Evolutionary conservation across 2,113 vertebrate species (phyloP).

Genomic region (Mormoops blainvillei): DNA sequence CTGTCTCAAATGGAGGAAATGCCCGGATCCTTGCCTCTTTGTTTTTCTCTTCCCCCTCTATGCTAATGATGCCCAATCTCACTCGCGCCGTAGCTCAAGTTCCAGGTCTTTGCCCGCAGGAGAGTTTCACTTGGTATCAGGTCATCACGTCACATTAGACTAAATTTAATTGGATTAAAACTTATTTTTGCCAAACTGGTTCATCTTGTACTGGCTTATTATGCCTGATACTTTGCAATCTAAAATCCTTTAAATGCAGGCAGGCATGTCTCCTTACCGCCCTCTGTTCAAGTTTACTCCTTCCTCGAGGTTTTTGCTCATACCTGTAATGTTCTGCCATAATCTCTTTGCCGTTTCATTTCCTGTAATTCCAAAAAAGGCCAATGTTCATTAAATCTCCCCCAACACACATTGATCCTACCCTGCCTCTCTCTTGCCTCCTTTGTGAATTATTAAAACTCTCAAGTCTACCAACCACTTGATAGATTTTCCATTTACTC

Average conservation of each 20-base stretch:
- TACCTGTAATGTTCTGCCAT: background rate
- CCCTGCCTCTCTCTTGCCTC: background rate
- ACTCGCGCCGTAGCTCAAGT: background rate
- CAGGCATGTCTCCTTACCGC: background rate
- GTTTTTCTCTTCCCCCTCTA: background rate
- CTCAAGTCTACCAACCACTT: background rate
- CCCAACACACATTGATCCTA: background rate
- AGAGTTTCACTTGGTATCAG: background rate
- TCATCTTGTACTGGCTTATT: background rate
- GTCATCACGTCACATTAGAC: background rate
- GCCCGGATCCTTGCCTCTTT: background rate
- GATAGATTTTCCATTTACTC: background rate
- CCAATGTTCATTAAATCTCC: background rate
- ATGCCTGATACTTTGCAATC: background rate
- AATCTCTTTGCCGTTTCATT: background rate
- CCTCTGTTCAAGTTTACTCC: background rate
- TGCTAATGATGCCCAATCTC: background rate
- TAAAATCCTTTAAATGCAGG: background rate
- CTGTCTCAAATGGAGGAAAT: background rate
- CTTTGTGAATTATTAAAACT: background rate
- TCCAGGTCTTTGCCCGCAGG: background rate
- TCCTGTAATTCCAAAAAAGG: background rate
- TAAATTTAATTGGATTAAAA: background rate
- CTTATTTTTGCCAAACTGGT: background rate
- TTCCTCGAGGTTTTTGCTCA: background rate